Conservation (phyloP, 2,113 vertebrate species). For the Ploceus nigricollis region DNA sequence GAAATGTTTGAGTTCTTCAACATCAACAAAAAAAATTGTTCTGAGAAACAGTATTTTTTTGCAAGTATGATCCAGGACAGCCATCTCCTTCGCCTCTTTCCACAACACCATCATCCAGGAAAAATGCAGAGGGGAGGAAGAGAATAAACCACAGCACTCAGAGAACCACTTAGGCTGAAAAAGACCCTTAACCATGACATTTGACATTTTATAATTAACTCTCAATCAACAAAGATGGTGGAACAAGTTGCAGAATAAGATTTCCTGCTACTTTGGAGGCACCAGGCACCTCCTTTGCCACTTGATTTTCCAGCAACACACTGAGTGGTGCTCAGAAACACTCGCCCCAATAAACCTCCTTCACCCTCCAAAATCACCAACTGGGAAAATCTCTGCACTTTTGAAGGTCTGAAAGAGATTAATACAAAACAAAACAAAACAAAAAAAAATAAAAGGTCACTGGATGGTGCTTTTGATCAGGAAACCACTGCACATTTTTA, state of each 20-base stretch:
- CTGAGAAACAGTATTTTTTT: background rate
- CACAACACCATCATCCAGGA: background rate
- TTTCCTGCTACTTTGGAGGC: background rate
- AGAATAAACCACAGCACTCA: background rate
- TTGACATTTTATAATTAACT: background rate
- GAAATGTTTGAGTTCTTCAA: background rate
- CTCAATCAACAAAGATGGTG: background rate
- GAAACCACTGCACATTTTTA: background rate
- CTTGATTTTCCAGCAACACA: background rate
- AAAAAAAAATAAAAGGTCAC: background rate
- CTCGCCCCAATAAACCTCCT: background rate
- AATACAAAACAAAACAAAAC: background rate
- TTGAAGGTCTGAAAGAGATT: background rate
- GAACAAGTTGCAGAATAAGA: background rate
- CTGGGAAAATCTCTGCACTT: background rate
- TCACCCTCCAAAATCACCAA: background rate
- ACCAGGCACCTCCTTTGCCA: background rate
- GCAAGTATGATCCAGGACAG: background rate
- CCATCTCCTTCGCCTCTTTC: background rate
- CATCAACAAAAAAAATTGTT: background rate
- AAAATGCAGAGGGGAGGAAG: background rate
- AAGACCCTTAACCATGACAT: background rate
- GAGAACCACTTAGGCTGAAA: background rate
- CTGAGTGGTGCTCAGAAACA: background rate
- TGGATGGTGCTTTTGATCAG: slow-evolving; percentile 4